A percentile compares a stretch with the other conserved stretches of the same genome.
Evolutionary conservation across 2,113 vertebrate species (phyloP).

Genomic region (Poeciliopsis retropinna): DNA sequence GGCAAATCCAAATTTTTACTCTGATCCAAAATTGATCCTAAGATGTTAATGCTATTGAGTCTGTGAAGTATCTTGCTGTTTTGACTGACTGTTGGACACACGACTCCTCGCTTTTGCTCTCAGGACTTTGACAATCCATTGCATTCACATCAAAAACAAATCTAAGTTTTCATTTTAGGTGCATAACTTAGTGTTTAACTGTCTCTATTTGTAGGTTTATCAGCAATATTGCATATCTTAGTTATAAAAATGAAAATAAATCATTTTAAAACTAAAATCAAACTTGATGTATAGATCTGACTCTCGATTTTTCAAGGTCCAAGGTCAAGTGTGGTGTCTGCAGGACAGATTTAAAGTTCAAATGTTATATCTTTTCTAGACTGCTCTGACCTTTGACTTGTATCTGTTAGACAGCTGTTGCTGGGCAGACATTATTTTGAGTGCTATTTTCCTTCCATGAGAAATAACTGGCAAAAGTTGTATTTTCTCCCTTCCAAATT

Average conservation of each 20-base stretch:
- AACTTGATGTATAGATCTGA: background rate
- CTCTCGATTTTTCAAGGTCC: conserved; percentile 4
- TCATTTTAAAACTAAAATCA: too few relatives aligned
- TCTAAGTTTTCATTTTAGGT: too few relatives aligned
- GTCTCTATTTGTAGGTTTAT: background rate
- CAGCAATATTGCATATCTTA: background rate
- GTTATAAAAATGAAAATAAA: too few relatives aligned
- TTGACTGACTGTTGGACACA: too few relatives aligned
- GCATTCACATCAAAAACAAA: too few relatives aligned
- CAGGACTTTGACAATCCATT: too few relatives aligned
- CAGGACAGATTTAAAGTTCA: conserved; percentile 25
- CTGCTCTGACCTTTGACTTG: conserved; percentile 44
- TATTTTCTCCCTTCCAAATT: background rate
- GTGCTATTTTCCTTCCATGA: conserved; percentile 32
- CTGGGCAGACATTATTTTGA: conserved; percentile 29
- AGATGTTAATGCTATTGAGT: too few relatives aligned
- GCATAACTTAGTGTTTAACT: too few relatives aligned
- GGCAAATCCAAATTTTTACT: too few relatives aligned
- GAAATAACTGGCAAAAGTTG: conserved; percentile 22
- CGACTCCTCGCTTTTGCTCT: too few relatives aligned
- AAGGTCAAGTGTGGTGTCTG: conserved; percentile 11
- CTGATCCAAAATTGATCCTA: too few relatives aligned
- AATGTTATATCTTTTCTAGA: conserved; percentile 42
- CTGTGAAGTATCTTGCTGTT: too few relatives aligned
- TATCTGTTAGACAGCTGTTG: conserved; percentile 33